Evolutionary conservation across 2,888 invertebrate species (phyloP), one percentile per base, ranked within the genome.

Genomic region (Athalia circularis): DNA sequence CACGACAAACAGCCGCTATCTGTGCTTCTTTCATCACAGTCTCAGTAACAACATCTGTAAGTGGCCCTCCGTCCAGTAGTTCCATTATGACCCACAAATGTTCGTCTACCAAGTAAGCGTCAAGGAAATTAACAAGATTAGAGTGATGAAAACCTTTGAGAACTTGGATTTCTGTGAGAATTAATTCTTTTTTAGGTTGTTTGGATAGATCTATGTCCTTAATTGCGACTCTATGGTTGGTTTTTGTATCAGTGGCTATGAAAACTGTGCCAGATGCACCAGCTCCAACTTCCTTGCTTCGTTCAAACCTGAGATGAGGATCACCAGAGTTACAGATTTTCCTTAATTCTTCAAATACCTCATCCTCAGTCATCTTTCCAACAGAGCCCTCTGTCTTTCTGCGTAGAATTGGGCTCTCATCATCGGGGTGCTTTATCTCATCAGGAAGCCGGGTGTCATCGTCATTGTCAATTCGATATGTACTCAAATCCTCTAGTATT

Each of bases 11-110:
- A 3, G 98, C 97, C 0, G 99, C 98, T 77, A 99, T 99, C 89
- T 99, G 99, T 0, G 96, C 95, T 88, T 99, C 98, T 86, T 98
- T 97, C 96, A 99, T 97, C 6, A 98, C 95, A 0, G 98, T 98
- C 91, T 99, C 98, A 1, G 97, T 98, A 57, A 99, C 99, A 0
- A 99, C 98, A 88, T 99, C 98, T 0, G 99, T 99, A 67, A 99
- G 92, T 7, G 98, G 97, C 0, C 99, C 99, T 5, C 99, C 98
- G 84, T 97, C 96, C 80, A 99, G 92, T 77, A 97, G 93, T 90
- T 99, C 99, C 98, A 99, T 98, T 1, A 98, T 95, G 0, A 98
- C 99, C 98, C 98, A 99, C 5, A 99, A 92, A 88, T 98, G 97
- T 78, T 97, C 96, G 81, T 95, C 94, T 65, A 97, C 94, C n/a